Conservation (phyloP, 2,888 invertebrate species). For the Syrista parreyssii region DNA sequence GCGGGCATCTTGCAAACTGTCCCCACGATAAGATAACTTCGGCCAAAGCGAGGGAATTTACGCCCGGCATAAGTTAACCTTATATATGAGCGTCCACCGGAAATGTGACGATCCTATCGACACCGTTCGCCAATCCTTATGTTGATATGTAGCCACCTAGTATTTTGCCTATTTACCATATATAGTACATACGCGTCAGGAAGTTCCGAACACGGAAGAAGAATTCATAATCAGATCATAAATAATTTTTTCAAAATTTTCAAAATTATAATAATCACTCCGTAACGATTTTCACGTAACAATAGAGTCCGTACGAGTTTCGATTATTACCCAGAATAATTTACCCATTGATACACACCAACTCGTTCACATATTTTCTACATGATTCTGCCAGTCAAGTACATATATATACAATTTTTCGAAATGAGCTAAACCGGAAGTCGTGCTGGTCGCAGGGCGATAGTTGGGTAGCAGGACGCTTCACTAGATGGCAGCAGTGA, state of each 20-base stretch:
- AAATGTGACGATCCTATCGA: constrained; percentile 65
- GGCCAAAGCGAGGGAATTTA: constrained; percentile 55
- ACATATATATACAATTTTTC: neutral
- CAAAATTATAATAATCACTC: too few species aligned
- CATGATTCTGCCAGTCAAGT: neutral
- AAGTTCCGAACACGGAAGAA: neutral
- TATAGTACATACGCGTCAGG: neutral
- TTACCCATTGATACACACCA: neutral
- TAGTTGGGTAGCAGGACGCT: neutral
- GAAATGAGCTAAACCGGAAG: neutral
- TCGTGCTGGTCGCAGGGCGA: neutral
- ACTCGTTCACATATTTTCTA: neutral
- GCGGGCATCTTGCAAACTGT: constrained; percentile 52
- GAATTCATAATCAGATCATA: neutral
- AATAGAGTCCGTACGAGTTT: neutral
- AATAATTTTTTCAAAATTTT: neutral
- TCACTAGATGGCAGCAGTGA: too few species aligned
- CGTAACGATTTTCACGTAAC: neutral
- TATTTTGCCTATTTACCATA: constrained; percentile 46
- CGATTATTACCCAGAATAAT: neutral
- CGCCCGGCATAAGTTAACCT: constrained; percentile 62
- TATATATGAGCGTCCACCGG: constrained; percentile 64
- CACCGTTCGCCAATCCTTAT: constrained; percentile 40
- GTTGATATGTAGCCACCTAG: constrained; percentile 54
- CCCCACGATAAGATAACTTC: constrained; percentile 60